Evolutionary conservation across 2,797 vertebrate genomes (phyloP).

Genomic region (Thripadectes ignobilis): DNA sequence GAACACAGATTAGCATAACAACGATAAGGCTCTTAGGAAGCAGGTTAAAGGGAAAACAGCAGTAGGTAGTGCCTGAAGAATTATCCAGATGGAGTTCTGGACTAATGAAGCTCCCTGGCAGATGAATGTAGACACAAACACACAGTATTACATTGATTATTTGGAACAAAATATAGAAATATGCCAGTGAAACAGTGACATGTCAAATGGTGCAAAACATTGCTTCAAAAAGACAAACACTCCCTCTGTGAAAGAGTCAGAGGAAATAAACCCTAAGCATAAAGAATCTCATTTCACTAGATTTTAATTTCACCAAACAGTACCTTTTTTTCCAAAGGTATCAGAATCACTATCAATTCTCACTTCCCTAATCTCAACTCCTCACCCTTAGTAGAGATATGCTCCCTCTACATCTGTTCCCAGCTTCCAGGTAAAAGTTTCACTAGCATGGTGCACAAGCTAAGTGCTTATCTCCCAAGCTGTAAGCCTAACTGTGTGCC

Average conservation of each 20-base stretch:
- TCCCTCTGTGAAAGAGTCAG: not conserved
- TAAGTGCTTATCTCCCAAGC: not conserved
- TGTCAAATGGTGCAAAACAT: not conserved
- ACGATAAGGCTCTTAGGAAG: conserved; percentile 17
- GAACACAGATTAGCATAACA: conserved; percentile 47
- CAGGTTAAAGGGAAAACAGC: conserved; percentile 50
- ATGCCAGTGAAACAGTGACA: not conserved
- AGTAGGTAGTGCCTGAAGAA: conserved; percentile 16
- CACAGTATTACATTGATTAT: not conserved
- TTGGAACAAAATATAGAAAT: not conserved
- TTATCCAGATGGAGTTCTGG: conserved; percentile 2
- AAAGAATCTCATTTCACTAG: not conserved
- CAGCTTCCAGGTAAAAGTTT: not conserved
- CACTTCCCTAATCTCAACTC: not conserved
- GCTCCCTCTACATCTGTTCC: not conserved
- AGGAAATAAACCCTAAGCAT: not conserved
- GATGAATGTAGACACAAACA: not conserved
- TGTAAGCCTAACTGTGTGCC: not conserved
- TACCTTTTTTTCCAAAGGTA: not conserved
- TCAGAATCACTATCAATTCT: not conserved
- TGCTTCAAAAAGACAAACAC: not conserved
- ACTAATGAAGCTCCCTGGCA: not conserved
- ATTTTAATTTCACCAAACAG: not conserved
- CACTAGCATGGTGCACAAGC: not conserved
- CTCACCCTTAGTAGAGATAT: not conserved